Evolutionary conservation across 1,140 invertebrate species (phyloP), one percentile per base, ranked within the genome.

Genomic region (Schlechtendalia chinensis): DNA sequence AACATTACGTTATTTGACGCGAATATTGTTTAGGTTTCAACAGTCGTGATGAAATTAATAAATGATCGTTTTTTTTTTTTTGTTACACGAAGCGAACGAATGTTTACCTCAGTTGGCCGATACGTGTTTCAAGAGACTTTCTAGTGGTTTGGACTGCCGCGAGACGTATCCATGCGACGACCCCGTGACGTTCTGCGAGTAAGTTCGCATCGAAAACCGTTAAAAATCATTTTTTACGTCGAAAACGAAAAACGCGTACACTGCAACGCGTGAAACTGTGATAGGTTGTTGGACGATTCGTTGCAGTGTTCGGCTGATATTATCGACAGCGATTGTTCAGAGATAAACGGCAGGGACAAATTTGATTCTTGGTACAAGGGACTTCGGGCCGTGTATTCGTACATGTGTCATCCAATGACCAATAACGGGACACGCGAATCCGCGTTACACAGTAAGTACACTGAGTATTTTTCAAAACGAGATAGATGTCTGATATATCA

Each of bases 241-340:
- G n/a, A n/a, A n/a, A n/a, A n/a, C n/a, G n/a, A n/a, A n/a, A n/a
- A n/a, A n/a, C n/a, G n/a, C n/a, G n/a, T n/a, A n/a, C n/a, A n/a
- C n/a, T n/a, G n/a, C n/a, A n/a, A n/a, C n/a, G n/a, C 32, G 32
- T 39, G 32, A 39, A 39, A 8, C 32, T 39, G 32, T 8, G 3
- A 39, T 1, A 67, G 63, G 10, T n/a, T 67, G 17, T 45, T 67
- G 1, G 32, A 67, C 63, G 63, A 67, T 45, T 67, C 63, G 10
- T 67, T 67, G 19, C 1, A 67, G 11, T 67, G 63, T 67, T 67
- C 63, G 19, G 63, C 63, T 19, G 63, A 67, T n/a, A 67, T 67
- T 45, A 67, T 67, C 19, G 63, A 67, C n/a, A 32, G 32, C 17
- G 63, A 67, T 39, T 67, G 63, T 67, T 45, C 63, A 5, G 45